Conservation (phyloP, 2,888 invertebrate genomes). For the Cotesia congregata region DNA sequence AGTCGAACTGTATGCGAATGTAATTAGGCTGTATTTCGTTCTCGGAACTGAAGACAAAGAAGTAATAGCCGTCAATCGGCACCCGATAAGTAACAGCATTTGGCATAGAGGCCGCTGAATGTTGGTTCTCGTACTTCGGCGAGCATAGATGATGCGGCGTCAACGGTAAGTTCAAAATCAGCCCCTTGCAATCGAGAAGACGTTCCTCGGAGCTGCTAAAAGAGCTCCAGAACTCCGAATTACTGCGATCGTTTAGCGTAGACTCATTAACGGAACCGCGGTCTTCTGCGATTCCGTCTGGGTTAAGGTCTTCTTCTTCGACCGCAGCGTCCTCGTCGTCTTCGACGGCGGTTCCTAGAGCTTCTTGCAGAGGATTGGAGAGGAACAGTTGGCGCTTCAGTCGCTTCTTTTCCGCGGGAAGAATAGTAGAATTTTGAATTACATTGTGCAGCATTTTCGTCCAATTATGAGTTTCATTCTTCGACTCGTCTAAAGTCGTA, state of each 20-base stretch:
- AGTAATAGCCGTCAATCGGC: constrained; percentile 83
- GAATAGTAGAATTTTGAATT: constrained; percentile 70
- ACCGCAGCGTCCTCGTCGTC: constrained; percentile 76
- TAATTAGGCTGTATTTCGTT: constrained; percentile 83
- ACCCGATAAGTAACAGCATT: constrained; percentile 81
- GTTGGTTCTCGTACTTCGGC: constrained; percentile 67
- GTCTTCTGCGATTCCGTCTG: constrained; percentile 78
- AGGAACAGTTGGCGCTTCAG: constrained; percentile 73
- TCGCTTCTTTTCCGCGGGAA: constrained; percentile 53
- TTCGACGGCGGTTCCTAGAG: constrained; percentile 73
- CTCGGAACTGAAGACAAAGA: constrained; percentile 87
- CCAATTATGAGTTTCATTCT: constrained; percentile 47
- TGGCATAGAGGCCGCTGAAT: constrained; percentile 72
- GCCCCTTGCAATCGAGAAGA: constrained; percentile 80
- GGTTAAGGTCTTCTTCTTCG: constrained; percentile 74
- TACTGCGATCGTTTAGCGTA: constrained; percentile 78
- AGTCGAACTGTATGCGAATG: constrained; percentile 78
- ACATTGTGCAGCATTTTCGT: constrained; percentile 64
- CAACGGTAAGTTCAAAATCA: constrained; percentile 80
- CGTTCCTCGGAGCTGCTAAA: constrained; percentile 87
- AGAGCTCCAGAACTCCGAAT: constrained; percentile 86
- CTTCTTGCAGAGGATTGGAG: constrained; percentile 70
- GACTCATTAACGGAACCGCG: constrained; percentile 78
- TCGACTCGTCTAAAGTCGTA: constrained; percentile 62
- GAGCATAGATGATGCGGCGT: constrained; percentile 77